These are phyloP conservation scores for Cheilosia pagana DNA, from an alignment of 2,888 invertebrate genomes.

Conservation along the genomic window DNA sequence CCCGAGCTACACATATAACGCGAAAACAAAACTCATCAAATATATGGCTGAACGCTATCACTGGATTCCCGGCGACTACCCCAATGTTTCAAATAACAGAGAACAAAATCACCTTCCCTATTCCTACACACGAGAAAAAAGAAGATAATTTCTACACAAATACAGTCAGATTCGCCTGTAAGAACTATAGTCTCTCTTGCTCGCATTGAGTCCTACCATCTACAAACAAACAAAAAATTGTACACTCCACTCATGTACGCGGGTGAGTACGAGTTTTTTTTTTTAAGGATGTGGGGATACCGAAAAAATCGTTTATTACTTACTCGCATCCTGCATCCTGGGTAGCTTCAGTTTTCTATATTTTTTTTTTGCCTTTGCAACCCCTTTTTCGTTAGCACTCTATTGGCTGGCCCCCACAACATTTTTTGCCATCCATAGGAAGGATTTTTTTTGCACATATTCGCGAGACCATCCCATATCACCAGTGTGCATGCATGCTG, in stretches of 20 bases:
- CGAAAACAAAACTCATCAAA: conserved; percentile 49
- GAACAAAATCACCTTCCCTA: conserved; percentile 3
- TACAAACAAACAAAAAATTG: conserved; percentile 22
- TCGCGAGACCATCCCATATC: conserved; percentile 59
- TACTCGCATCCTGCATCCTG: conserved; percentile 73
- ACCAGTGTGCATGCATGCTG: conserved; percentile 67
- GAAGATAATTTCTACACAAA: conserved; percentile 68
- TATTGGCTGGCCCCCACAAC: conserved; percentile 51
- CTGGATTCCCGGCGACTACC: conserved; percentile 41
- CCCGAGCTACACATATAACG: conserved; percentile 19
- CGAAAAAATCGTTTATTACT: conserved; percentile 71
- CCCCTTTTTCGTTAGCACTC: conserved; percentile 59
- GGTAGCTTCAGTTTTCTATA: conserved; percentile 44
- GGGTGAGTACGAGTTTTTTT: conserved; percentile 2
- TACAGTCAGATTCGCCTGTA: conserved; percentile 52
- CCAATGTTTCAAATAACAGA: conserved; percentile 42
- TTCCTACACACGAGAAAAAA: conserved; percentile 44
- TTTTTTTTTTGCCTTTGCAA: conserved; percentile 51
- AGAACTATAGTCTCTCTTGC: conserved; percentile 25
- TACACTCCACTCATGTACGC: conserved; percentile 20
- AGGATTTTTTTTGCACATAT: conserved; percentile 46
- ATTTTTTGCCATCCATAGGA: conserved; percentile 41
- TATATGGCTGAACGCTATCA: conserved; percentile 51
- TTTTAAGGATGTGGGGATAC: conserved; percentile 28
- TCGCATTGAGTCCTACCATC: conserved; percentile 4